Evolutionary conservation across 2,888 invertebrate species (phyloP), one percentile per base, ranked within the genome.

Genomic region (Drosophila formosana): DNA sequence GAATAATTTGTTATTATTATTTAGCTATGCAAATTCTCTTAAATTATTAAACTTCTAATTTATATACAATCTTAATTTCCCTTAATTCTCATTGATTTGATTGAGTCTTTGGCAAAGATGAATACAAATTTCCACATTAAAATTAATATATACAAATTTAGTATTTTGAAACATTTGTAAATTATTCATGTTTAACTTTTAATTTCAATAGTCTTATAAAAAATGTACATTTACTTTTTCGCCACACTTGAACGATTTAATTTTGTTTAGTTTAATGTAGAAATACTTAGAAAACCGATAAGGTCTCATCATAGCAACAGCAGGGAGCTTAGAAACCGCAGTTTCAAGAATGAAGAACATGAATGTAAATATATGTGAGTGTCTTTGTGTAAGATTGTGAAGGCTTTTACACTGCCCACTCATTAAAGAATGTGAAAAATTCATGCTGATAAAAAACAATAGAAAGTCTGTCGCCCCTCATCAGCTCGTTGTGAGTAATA

Each of bases 361-460:
- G 11, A 45, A 23, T 23, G 8, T 18, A 43, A 18, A 23, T 23
- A 18, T 49, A 28, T 30, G 18, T 18, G 18, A 1, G 18, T 18
- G 18, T 1, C 18, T 18, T 18, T 18, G 18, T 1, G 18, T 23
- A 50, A 23, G 26, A 51, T 37, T 26, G 7, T 25, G 3, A 23
- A 50, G 34, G n/a, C 30, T 11, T 4, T 32, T 32, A 30, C 49
- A 49, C 18, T 18, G 51, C 25, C 52, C 13, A 39, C 26, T 39
- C 39, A 39, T 26, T 39, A 9, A 11, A 11, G 11, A 4, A 30
- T n/a, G n/a, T 30, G 23, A n/a, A 32, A 32, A 32, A 32, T 53
- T 7, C n/a, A 11, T 11, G 34, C 30, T 41, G 61, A 50, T 63
- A 43, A 52, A 52, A 46, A 45, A 25, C 53, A 68, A 50, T 46